Base-by-base conservation (phyloP, 2,113 vertebrate species). In the Pyrgilauda ruficollis region DNA sequence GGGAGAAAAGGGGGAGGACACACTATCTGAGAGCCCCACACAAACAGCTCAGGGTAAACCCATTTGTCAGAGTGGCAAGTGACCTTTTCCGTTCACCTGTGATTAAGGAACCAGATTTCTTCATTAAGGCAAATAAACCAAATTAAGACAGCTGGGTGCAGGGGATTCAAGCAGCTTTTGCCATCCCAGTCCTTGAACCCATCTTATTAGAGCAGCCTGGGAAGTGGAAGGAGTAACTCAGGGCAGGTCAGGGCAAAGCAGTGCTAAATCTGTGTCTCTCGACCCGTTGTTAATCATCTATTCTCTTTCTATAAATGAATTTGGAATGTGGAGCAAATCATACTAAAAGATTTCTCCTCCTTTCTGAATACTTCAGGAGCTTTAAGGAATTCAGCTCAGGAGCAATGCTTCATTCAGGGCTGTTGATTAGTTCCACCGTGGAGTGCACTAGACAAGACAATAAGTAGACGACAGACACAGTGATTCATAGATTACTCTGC, bases 401-500 rank as follows among this genome's bases (percentile, higher is more conserved):
- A 96, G 95, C 97, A 94, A 82, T 83, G 90, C 88, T 97, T 97
- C 96, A 96, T 97, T 97, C 96, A 96, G 89, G 79, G 95, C 91
- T 94, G 94, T 94, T 97, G 96, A 97, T 97, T 97, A 96, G 95
- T 97, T 97, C 97, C 97, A 97, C 93, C 41, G 75, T 98, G 97
- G 97, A 98, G 98, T 97, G 96, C 97, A 96, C 98, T 98, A 96
- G 94, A 98, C 93, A 93, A 93, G 97, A 98, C 98, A 99, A 98
- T 98, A 97, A 97, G 86, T 95, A 96, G 97, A 97, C 96, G 88
- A 84, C 92, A 97, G 98, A 98, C 98, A 98, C 96, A 98, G 98
- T 97, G 97, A 98, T 97, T 98, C 97, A 98, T 98, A 98, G 97
- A 98, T 97, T 98, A 98, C 97, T 97, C 96, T 98, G 96, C 95